A percentile compares a stretch with the other conserved stretches of the same genome.
Evolutionary conservation across 2,797 vertebrate genomes (phyloP).

Genomic region (Poliocrania exsul): DNA sequence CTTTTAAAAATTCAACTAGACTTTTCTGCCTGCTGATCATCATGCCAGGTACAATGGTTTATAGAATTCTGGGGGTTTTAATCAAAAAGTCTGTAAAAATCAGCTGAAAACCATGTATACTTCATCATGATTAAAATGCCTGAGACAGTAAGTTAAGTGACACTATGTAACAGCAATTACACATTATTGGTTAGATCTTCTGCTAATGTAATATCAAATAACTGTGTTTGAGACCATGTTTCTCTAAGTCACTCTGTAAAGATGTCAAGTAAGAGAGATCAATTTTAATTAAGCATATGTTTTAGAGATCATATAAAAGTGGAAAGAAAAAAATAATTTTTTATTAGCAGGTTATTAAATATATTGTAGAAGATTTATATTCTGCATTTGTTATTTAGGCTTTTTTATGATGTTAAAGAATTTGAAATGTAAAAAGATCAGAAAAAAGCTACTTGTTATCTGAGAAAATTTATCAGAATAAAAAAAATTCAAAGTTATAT

Average conservation of each 20-base stretch:
- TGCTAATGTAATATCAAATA: slow-evolving; percentile 50
- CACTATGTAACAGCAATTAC: not conserved
- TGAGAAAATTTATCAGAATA: slow-evolving; percentile 29
- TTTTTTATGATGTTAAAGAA: slow-evolving; percentile 63
- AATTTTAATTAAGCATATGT: slow-evolving; percentile 73
- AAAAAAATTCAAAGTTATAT: not conserved
- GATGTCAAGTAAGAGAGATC: slow-evolving; percentile 69
- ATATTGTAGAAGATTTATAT: slow-evolving; percentile 50
- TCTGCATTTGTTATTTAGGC: slow-evolving; percentile 59
- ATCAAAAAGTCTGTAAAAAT: not conserved
- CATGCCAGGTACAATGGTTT: accelerated
- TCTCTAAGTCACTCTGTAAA: slow-evolving; percentile 60
- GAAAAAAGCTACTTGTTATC: slow-evolving; percentile 52
- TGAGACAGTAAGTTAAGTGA: not conserved
- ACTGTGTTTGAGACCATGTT: slow-evolving; percentile 35
- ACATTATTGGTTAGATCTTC: slow-evolving; percentile 15
- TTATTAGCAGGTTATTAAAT: slow-evolving; percentile 59
- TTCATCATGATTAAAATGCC: not conserved
- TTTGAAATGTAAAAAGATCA: slow-evolving; percentile 59
- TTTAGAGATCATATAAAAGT: slow-evolving; percentile 64
- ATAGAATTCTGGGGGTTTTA: not conserved
- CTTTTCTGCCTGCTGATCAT: accelerated
- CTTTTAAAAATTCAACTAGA: not conserved
- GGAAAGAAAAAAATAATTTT: slow-evolving; percentile 43
- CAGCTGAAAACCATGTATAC: not conserved